Conservation (phyloP, 2,113 vertebrate species). For the Verasper variegatus region DNA sequence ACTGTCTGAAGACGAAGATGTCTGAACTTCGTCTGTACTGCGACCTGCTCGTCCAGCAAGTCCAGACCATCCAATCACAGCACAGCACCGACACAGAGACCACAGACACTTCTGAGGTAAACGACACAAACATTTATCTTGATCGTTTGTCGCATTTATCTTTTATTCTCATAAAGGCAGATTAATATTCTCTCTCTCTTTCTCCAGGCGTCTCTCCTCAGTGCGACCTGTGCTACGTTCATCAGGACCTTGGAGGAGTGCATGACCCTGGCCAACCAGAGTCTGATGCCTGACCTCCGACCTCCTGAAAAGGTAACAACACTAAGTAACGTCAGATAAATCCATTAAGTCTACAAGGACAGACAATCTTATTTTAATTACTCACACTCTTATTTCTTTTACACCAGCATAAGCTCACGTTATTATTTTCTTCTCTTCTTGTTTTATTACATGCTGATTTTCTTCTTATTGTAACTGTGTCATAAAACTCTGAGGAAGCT, state of each 20-base stretch:
- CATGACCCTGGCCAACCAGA: constrained; percentile 94
- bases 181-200: neutral
- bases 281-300: constrained; percentile 89
- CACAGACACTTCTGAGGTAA: constrained; percentile 63
- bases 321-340: too few species aligned
- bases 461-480: neutral
- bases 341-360: neutral
- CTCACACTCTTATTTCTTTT: too few species aligned
- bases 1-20: constrained; percentile 98
- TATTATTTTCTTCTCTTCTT: neutral
- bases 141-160: neutral
- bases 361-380: neutral
- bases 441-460: neutral
- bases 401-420: neutral
- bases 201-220: constrained; percentile 87
- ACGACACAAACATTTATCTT: too few species aligned
- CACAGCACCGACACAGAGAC: constrained; percentile 72
- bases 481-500: neutral
- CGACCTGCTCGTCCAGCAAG: constrained; percentile 86
- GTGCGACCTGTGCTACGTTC: constrained; percentile 96
- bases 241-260: constrained; percentile 97
- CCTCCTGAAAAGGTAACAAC: constrained; percentile 66
- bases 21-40: constrained; percentile 98
- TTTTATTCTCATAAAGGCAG: neutral
- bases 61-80: constrained; percentile 81